phyloP scores from a whole-genome alignment of 2,113 vertebrate genomes.

The Lepus americanus region DNA sequence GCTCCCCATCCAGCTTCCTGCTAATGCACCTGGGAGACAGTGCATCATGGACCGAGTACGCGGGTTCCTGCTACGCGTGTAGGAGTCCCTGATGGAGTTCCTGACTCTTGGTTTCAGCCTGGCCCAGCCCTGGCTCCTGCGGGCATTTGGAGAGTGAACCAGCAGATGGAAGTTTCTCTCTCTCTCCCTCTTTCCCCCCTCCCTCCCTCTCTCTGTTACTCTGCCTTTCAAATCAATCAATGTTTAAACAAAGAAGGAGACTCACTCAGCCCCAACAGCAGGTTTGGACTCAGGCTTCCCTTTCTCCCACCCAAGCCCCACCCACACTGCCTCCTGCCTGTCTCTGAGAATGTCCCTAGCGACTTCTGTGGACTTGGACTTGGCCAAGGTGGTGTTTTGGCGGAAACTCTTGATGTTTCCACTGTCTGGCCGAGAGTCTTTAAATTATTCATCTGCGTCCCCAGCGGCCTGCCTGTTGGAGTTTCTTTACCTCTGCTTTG shows the following conservation, averaged over 20 bases:
- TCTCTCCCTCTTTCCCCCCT: too few species aligned
- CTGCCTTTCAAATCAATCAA: too few species aligned
- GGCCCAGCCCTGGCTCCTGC: too few species aligned
- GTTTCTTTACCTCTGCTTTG: constrained; percentile 64
- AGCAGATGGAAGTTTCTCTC: too few species aligned
- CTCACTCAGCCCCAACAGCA: neutral
- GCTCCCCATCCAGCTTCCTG: too few species aligned
- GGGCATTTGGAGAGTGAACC: too few species aligned
- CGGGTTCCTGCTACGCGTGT: too few species aligned
- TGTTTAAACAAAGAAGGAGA: neutral
- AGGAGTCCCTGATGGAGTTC: too few species aligned
- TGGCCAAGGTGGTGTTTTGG: constrained; percentile 65
- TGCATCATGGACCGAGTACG: too few species aligned
- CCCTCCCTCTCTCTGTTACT: too few species aligned
- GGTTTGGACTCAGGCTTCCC: neutral
- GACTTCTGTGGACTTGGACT: neutral
- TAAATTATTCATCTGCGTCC: constrained; percentile 78
- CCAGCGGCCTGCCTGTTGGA: neutral
- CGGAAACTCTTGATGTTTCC: constrained; percentile 80
- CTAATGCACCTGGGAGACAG: too few species aligned
- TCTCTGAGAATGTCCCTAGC: neutral
- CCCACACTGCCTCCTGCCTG: neutral
- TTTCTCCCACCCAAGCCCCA: neutral
- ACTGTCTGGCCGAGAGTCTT: constrained; percentile 73
- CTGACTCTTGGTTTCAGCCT: too few species aligned